Evolutionary conservation across 2,888 invertebrate genomes (phyloP), one percentile per base, ranked within the genome.

Genomic region (Euspilapteryx auroguttella): DNA sequence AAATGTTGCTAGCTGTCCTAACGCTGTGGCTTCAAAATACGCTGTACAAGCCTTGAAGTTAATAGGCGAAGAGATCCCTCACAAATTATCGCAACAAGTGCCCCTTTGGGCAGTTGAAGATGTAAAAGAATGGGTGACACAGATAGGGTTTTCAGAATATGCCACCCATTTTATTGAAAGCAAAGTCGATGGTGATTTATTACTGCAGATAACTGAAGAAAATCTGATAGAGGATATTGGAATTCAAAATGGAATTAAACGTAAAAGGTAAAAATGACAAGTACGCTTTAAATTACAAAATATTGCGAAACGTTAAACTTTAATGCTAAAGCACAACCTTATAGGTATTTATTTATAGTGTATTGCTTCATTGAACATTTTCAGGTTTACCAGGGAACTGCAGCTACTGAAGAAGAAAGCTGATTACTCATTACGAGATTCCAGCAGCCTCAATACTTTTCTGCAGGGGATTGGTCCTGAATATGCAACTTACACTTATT

Each of bases 71-170:
- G 91, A 94, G 55, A 90, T 98, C 10, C 98, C 98, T 0, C 97
- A 99, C 61, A 97, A 96, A 56, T 71, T 99, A 31, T 95, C 96
- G 20, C 97, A 98, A 55, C 97, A 98, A 63, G 97, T 98, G 22
- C 98, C 98, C 1, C 79, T 97, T 5, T 99, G 99, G 99, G 94
- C 94, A 0, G 86, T 87, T 12, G 93, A 93, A 57, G 98, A 99
- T 57, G 98, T 99, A 0, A 81, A 89, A 42, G 95, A 97, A 66
- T 99, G 98, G 98, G 94, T 99, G 1, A 94, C 93, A 54, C 97
- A 98, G 79, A 95, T 96, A 46, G 96, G 96, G 0, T 98, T 97
- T 57, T 81, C 83, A 10, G 87, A 89, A 48, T 94, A 87, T 44
- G 85, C 89, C 2, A 79, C 71, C 2, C 87, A 87, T 55, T 98